Percentiles rank a stretch among this genome's conserved stretches.
Evolutionary conservation across 2,888 invertebrate species (phyloP).

Genomic region (Megastigmus dorsalis): DNA sequence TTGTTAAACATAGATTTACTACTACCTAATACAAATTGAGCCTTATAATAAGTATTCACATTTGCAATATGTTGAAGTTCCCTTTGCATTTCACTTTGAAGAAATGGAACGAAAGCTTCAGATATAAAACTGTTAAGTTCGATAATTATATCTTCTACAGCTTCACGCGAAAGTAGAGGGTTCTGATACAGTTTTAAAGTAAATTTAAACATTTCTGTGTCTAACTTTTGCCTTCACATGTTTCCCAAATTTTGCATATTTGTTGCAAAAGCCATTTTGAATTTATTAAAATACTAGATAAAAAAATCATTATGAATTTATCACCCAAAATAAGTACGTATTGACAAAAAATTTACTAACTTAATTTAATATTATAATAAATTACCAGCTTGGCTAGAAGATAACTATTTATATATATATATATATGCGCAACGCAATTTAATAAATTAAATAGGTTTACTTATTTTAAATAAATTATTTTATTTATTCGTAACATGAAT

Average conservation of each 20-base stretch:
- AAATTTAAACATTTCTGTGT: background rate
- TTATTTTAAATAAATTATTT: background rate
- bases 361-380: background rate
- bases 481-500: no score
- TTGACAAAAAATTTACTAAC: background rate
- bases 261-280: background rate
- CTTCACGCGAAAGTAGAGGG: constrained; percentile 39
- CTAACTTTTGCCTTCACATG: background rate
- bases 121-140: constrained; percentile 39
- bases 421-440: background rate
- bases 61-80: constrained; percentile 10
- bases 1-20: constrained; percentile 30
- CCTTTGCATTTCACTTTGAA: constrained; percentile 35
- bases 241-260: background rate
- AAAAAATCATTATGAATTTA: no score
- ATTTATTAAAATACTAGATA: background rate
- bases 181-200: constrained; percentile 28
- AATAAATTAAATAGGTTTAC: background rate
- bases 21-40: constrained; percentile 31
- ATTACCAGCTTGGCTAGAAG: background rate
- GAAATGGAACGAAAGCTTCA: constrained; percentile 38
- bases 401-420: background rate
- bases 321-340: no score
- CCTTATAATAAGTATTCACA: constrained; percentile 14
- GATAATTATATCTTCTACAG: constrained; percentile 29